Evolutionary conservation across 2,113 vertebrate genomes (phyloP).

Genomic region (Mobula birostris): DNA sequence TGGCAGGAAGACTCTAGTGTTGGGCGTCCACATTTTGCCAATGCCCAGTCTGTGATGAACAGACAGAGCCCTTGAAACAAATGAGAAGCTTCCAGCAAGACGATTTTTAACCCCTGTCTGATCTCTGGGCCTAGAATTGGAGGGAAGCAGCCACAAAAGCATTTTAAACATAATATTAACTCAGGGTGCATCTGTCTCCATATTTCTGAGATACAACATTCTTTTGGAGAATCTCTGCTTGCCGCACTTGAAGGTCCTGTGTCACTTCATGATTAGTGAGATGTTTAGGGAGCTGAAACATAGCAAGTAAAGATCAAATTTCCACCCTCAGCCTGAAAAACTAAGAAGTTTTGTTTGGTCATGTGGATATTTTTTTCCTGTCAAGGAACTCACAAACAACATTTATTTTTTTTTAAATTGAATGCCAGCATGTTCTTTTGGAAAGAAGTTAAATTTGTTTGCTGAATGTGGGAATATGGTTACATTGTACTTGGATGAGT

Average conservation of each 20-base stretch:
- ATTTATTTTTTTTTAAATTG: not conserved
- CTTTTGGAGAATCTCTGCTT: not conserved
- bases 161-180: not conserved
- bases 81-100: not conserved
- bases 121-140: not conserved
- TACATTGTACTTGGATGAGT: no score
- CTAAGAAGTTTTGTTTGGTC: conserved; percentile 5
- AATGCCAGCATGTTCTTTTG: not conserved
- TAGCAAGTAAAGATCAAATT: not conserved
- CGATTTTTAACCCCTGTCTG: not conserved
- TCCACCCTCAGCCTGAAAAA: not conserved
- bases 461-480: no score
- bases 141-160: no score
- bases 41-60: not conserved
- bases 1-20: not conserved
- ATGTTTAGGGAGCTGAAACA: not conserved
- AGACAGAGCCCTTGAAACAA: not conserved
- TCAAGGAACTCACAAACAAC: not conserved
- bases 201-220: not conserved
- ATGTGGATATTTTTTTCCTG: not conserved
- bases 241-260: not conserved
- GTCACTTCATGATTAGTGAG: not conserved
- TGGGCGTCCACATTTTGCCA: not conserved
- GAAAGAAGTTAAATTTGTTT: not conserved
- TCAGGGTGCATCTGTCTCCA: not conserved